These are phyloP conservation scores for Malurus elegans DNA, from an alignment of 2,113 vertebrate species.

Conservation along the genomic window DNA sequence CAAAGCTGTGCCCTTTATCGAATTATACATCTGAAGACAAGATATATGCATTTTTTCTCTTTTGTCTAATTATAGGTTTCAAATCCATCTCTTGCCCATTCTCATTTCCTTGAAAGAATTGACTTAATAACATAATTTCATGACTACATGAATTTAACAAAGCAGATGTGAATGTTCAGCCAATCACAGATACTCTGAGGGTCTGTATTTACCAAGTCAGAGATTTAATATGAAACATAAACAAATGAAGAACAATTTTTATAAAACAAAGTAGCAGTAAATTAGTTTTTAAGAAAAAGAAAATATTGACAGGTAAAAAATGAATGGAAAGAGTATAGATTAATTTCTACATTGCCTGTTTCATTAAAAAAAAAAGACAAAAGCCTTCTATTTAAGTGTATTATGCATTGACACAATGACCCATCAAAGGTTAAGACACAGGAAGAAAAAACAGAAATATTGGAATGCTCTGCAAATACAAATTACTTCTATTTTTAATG, in stretches of 20 bases:
- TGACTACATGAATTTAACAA: slow-evolving; percentile 41
- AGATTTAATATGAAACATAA: not conserved
- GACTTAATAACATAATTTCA: slow-evolving; percentile 41
- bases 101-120: not conserved
- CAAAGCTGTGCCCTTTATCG: not conserved
- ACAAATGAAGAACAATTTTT: not conserved
- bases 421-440: not conserved
- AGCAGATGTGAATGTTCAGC: not conserved
- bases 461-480: not conserved
- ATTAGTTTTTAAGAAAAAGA: not conserved
- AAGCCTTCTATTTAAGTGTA: not conserved
- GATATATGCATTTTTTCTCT: not conserved
- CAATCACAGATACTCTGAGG: not conserved
- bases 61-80: not conserved
- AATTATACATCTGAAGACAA: not conserved
- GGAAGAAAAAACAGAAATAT: not conserved
- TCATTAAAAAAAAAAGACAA: not conserved
- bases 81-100: slow-evolving; percentile 15
- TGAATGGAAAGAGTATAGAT: not conserved
- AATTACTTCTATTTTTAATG: not conserved
- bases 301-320: not conserved
- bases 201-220: not conserved
- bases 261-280: not conserved
- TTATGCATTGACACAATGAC: not conserved
- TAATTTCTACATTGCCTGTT: not conserved